Evolutionary conservation across 2,797 vertebrate species (phyloP).

Genomic region (Parambassis ranga): DNA sequence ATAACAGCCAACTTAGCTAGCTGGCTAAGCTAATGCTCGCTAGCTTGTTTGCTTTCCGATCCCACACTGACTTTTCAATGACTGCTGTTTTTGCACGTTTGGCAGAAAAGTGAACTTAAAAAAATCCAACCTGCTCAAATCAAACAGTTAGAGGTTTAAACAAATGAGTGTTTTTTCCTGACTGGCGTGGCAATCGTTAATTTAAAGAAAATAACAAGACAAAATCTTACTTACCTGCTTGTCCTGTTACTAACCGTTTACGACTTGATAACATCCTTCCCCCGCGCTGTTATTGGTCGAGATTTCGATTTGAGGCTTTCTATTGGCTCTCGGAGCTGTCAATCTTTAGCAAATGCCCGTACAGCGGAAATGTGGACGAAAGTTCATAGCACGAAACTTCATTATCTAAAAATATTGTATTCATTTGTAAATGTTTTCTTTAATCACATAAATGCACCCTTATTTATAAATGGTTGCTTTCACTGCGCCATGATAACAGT

Average conservation of each 20-base stretch:
- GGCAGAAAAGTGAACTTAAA: slow-evolving; percentile 9
- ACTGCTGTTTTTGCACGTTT: slow-evolving; percentile 47
- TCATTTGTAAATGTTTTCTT: slow-evolving; percentile 9
- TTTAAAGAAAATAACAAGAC: slow-evolving; percentile 62
- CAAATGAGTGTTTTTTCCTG: background rate
- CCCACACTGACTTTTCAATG: slow-evolving; percentile 65
- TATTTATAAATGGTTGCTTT: background rate
- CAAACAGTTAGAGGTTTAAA: background rate
- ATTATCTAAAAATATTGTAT: slow-evolving; percentile 57
- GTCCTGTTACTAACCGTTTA: slow-evolving; percentile 74
- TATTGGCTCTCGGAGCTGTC: slow-evolving; percentile 55
- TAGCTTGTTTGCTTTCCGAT: slow-evolving; percentile 71
- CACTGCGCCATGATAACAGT: too few relatives aligned
- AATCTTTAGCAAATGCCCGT: slow-evolving; percentile 63
- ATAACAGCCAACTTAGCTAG: slow-evolving; percentile 48
- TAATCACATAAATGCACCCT: background rate
- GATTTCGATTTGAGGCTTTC: background rate
- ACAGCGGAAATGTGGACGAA: slow-evolving; percentile 78
- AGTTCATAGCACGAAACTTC: slow-evolving; percentile 75
- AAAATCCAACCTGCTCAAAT: slow-evolving; percentile 7
- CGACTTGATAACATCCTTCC: slow-evolving; percentile 62
- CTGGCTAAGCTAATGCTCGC: slow-evolving; percentile 60
- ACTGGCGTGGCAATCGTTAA: slow-evolving; percentile 8
- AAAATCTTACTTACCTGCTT: slow-evolving; percentile 77
- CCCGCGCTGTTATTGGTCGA: slow-evolving; percentile 57